Evolutionary conservation across 2,797 vertebrate species (phyloP).

Genomic region (Dicrostonyx torquatus): DNA sequence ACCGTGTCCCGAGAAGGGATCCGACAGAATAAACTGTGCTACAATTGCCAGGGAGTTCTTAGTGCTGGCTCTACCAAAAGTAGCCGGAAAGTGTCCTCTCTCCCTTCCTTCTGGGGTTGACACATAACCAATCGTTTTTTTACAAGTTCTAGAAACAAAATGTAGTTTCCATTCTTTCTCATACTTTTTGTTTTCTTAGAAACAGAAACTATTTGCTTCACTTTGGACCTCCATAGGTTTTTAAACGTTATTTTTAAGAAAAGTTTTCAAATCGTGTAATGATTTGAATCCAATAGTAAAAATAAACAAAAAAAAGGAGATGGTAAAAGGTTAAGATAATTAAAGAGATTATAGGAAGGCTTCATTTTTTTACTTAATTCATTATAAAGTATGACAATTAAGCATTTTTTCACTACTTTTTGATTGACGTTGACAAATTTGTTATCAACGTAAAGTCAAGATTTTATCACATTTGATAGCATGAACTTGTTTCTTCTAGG

Average conservation of each 20-base stretch:
- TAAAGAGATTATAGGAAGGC: conserved; percentile 7
- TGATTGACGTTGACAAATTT: conserved; percentile 51
- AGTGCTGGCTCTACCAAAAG: conserved; percentile 46
- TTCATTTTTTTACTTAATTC: conserved; percentile 8
- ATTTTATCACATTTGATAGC: conserved; percentile 66
- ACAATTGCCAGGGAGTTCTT: conserved; percentile 42
- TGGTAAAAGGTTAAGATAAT: too few species aligned
- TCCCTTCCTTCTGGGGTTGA: neutral
- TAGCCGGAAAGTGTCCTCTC: neutral
- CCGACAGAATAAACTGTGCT: conserved; percentile 41
- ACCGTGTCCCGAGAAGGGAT: conserved; percentile 48
- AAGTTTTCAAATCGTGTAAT: conserved; percentile 87
- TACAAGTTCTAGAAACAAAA: conserved; percentile 75
- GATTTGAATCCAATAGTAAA: conserved; percentile 82
- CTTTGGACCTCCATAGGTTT: conserved; percentile 65
- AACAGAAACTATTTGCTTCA: conserved; percentile 64
- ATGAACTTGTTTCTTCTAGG: conserved; percentile 63
- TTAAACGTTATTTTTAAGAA: conserved; percentile 87
- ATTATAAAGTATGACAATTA: conserved; percentile 52
- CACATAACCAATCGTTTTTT: conserved; percentile 55
- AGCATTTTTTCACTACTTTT: conserved; percentile 60
- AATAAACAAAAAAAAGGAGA: too few species aligned
- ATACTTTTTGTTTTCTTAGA: conserved; percentile 53
- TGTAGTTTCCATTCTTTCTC: conserved; percentile 73
- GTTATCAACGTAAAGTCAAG: conserved; percentile 53